These are phyloP conservation scores for Forbesichthys papilliferus DNA, from an alignment of 2,113 vertebrate genomes.

Conservation along the genomic window DNA sequence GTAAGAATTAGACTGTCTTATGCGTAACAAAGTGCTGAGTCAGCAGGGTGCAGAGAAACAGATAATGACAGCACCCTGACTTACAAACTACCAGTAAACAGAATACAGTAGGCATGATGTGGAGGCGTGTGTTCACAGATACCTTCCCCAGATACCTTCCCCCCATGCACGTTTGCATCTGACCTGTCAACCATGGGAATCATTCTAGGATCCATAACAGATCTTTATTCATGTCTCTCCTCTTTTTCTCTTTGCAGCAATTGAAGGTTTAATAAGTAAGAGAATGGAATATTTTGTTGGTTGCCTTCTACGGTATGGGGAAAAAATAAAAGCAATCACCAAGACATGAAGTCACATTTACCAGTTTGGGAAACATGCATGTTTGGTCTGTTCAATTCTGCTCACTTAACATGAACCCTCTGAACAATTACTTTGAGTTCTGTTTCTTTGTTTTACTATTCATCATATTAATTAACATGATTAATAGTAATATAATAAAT, in stretches of 20 bases:
- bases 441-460: no score
- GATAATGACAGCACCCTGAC: no score
- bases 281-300: constrained; percentile 58
- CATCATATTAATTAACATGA: no score
- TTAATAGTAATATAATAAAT: no score
- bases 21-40: no score
- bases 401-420: constrained; percentile 68
- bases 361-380: constrained; percentile 60
- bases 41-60: no score
- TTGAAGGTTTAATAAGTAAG: constrained; percentile 87
- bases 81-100: no score
- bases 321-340: constrained; percentile 5
- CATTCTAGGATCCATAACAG: constrained; percentile 67
- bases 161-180: constrained; percentile 53
- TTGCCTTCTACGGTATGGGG: constrained; percentile 41
- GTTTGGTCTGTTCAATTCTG: constrained; percentile 59
- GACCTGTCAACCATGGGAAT: constrained; percentile 60
- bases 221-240: constrained; percentile 72
- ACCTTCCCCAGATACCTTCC: no score
- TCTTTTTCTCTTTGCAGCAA: constrained; percentile 79
- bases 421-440: not conserved
- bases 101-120: no score
- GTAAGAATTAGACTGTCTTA: no score
- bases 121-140: no score
- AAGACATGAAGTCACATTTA: constrained; percentile 33